Conservation (phyloP, 2,113 vertebrate species). For the Callocephalon fimbriatum region DNA sequence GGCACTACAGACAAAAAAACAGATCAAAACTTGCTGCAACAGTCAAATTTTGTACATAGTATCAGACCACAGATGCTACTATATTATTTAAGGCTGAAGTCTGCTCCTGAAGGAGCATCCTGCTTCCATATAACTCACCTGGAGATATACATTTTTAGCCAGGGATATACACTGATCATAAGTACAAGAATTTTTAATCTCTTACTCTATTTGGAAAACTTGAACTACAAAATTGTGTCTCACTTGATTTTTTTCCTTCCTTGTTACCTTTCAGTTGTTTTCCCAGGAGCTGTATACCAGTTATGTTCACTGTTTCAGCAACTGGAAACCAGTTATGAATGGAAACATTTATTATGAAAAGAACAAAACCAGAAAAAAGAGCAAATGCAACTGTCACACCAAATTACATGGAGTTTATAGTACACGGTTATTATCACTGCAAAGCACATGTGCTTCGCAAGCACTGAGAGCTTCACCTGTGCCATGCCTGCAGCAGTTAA, state of each 20-base stretch:
- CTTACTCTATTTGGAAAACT: background rate
- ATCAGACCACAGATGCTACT: background rate
- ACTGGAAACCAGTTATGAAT: background rate
- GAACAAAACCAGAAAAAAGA: background rate
- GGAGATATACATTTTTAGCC: background rate
- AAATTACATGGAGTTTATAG: background rate
- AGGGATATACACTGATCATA: background rate
- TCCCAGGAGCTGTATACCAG: background rate
- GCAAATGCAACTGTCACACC: background rate
- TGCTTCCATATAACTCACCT: background rate
- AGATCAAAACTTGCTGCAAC: background rate
- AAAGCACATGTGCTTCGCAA: rapidly evolving
- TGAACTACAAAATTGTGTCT: background rate
- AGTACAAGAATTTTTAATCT: background rate
- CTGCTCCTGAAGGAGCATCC: background rate
- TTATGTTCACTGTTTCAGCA: background rate
- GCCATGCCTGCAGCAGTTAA: background rate
- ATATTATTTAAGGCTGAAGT: background rate
- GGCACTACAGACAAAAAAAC: background rate
- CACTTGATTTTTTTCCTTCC: background rate
- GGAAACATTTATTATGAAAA: background rate
- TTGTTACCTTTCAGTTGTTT: background rate
- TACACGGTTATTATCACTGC: background rate
- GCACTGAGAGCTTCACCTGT: background rate
- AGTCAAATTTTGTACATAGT: background rate